phyloP scores from a whole-genome alignment of 2,797 vertebrate genomes.

The Epinephelus awoara region DNA sequence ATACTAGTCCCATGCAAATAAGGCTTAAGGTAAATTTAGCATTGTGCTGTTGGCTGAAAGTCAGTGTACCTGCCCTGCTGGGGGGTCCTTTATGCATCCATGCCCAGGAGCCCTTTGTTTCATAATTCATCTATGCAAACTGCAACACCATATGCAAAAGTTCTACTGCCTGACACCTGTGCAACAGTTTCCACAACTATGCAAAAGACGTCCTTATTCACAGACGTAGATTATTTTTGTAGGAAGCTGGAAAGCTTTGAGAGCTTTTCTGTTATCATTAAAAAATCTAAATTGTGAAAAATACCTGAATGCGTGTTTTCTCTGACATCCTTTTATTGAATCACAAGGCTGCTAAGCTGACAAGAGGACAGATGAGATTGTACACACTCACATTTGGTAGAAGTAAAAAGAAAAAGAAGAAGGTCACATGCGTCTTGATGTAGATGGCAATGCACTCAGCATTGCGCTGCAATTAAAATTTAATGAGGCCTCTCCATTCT shows the following conservation, averaged over 20 bases:
- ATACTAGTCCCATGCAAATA: too few species aligned
- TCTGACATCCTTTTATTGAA: slow-evolving; percentile 30
- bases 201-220: not conserved
- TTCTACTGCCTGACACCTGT: not conserved
- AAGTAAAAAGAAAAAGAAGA: slow-evolving; percentile 62
- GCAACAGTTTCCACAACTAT: slow-evolving; percentile 2
- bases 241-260: not conserved
- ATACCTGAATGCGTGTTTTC: slow-evolving; percentile 9
- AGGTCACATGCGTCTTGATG: slow-evolving; percentile 77
- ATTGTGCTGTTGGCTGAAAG: too few species aligned
- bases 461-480: slow-evolving; percentile 83
- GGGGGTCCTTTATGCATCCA: too few species aligned
- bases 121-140: too few species aligned
- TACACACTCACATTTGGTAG: slow-evolving; percentile 29
- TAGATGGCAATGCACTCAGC: slow-evolving; percentile 76
- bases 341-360: slow-evolving; percentile 36
- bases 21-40: too few species aligned
- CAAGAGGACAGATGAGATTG: slow-evolving; percentile 32
- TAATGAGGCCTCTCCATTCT: slow-evolving; percentile 80
- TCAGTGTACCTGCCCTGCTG: too few species aligned
- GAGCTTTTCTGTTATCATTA: slow-evolving; percentile 1
- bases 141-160: not conserved
- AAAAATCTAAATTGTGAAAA: slow-evolving; percentile 10
- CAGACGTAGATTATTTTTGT: slow-evolving; percentile 5
- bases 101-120: too few species aligned